Conservation (phyloP, 2,797 vertebrate genomes). For the Thunnus albacares region DNA sequence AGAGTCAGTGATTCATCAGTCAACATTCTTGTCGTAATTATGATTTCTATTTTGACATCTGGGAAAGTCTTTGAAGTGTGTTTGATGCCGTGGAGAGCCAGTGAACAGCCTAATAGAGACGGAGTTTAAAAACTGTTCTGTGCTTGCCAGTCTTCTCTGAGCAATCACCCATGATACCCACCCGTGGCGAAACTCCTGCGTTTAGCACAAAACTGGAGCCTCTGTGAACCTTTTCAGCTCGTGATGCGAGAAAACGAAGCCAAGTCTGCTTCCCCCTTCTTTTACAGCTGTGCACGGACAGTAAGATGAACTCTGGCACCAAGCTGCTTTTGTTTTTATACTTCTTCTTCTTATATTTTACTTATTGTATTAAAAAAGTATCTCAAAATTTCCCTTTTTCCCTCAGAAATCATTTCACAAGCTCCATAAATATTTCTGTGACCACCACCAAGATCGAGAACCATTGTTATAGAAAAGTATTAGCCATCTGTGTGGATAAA, state of each 20-base stretch:
- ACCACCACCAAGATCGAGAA: constrained; percentile 26
- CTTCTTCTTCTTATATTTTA: neutral
- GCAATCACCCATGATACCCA: constrained; percentile 59
- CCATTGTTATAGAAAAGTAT: constrained; percentile 47
- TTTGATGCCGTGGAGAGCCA: constrained; percentile 49
- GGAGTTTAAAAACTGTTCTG: constrained; percentile 41
- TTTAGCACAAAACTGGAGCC: constrained; percentile 26
- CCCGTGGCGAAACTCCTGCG: constrained; percentile 37
- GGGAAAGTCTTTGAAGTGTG: constrained; percentile 67
- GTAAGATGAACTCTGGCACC: neutral
- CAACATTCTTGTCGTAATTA: constrained; percentile 71
- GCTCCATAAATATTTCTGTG: constrained; percentile 7
- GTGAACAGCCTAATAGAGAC: constrained; percentile 56
- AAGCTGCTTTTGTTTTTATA: neutral
- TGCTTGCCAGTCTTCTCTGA: constrained; percentile 40
- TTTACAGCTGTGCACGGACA: neutral
- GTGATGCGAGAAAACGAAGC: neutral
- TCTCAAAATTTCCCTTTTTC: neutral
- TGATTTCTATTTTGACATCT: constrained; percentile 74
- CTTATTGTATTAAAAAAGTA: constrained; percentile 2
- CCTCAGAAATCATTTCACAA: neutral
- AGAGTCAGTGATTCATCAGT: constrained; percentile 69
- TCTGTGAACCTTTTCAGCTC: constrained; percentile 7
- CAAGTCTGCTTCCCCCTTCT: neutral
- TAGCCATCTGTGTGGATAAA: constrained; percentile 72